Base-by-base conservation (phyloP, 2,888 invertebrate species). In the Tolmerus cingulatus region DNA sequence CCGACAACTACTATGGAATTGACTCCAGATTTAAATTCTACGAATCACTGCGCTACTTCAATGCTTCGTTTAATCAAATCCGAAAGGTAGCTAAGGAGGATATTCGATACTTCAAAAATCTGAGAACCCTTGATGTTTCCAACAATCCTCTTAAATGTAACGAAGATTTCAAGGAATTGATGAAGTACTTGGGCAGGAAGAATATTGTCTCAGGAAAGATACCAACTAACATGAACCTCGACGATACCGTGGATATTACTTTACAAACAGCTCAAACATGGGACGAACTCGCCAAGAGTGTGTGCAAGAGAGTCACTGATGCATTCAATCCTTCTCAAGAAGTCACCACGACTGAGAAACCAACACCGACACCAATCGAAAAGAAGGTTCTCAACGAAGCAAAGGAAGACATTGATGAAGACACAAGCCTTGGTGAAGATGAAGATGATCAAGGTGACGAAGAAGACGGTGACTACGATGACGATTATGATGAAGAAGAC, bases 121-220 rank as follows among this genome's bases (percentile, higher is more conserved):
- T 95, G n/a, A 91, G 91, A 43, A 92, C 93, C 12, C 90, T 95
- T n/a, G 93, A 93, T 77, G 90, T 94, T 87, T 94, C 94, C 7
- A 93, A 95, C 89, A 96, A 96, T 92, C 95, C 95, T 1, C 92
- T 97, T 55, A 93, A 94, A 74, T 97, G 97, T 91, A 94, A 95
- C 89, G 93, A 94, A 40, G 95, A 95, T 79, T 95, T 96, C 90
- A 95, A 95, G 89, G 93, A 94, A 86, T 94, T 96, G 55, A 94
- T 96, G 91, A 91, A 91, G 76, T 92, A 91, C 88, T 91, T 91
- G 0, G 91, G 91, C n/a, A 89, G 91, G 85, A 90, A 91, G 77
- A 89, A 90, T 43, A 90, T 91, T 81, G 88, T 90, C 78, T 91
- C 91, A 9, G 90, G 90, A 85, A 90, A 90, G 74, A 88, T 91